Base-by-base conservation (phyloP, 1,140 invertebrate genomes). In the Anoplolepis gracilipes region DNA sequence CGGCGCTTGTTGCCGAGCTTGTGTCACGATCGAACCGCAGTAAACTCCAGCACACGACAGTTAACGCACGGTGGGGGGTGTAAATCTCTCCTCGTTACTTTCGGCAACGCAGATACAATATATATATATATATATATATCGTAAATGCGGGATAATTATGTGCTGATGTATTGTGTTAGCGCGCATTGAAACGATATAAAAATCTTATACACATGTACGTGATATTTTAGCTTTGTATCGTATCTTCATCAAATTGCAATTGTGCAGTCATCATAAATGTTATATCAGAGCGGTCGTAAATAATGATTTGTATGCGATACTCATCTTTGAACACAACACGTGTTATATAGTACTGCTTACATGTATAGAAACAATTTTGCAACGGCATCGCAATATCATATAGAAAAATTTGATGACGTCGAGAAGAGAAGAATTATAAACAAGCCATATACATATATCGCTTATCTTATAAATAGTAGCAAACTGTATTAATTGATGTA, bases 11-110 rank as follows among this genome's bases (percentile, higher is more conserved):
- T 46, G 49, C 78, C 67, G 78, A 72, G 25, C 67, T 72, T 82
- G 78, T 67, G 67, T 82, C 67, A 73, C 78, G 67, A 82, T 72
- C 78, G 55, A 82, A 55, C 67, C n/a, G 33, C 19, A 59, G 36
- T 57, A 61, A 82, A 82, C 65, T 46, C 3, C 53, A 53, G 19
- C 33, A 33, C 16, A 55, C 25, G 67, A 73, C 53, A 42, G 78
- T 57, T 59, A 79, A 55, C 28, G 75, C 11, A 33, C 46, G 64
- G 28, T 28, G 11, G 28, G 16, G 13, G 25, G 39, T 19, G 22
- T 72, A 46, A 82, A 70, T 82, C 53, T 82, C 67, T 33, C 46
- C 5, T 59, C 5, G 55, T 82, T 72, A 61, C 36, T 73, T 82
- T 82, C 67, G 33, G 33, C 33, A 22, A 57, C 39, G 25, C n/a